phyloP scores from a whole-genome alignment of 2,888 invertebrate species.

The Herminia tarsipennalis region DNA sequence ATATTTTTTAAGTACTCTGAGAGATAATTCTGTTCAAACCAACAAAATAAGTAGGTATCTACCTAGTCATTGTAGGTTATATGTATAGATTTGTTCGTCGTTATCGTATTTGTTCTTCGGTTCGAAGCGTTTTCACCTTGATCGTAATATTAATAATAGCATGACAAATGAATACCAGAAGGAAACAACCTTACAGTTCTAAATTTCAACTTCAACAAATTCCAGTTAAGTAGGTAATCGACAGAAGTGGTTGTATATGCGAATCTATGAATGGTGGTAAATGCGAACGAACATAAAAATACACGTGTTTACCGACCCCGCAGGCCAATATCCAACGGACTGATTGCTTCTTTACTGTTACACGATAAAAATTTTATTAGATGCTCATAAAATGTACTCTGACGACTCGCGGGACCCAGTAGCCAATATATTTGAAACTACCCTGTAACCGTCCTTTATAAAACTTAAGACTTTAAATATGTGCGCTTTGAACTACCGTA shows the following conservation, averaged over 20 bases:
- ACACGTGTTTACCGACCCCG: constrained; percentile 82
- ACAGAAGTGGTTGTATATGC: constrained; percentile 49
- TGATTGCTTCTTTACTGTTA: constrained; percentile 86
- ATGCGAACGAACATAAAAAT: constrained; percentile 75
- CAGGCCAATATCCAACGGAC: constrained; percentile 82
- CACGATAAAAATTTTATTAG: constrained; percentile 85
- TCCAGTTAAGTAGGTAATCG: constrained; percentile 49
- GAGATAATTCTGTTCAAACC: too few species aligned
- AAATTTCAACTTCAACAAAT: constrained; percentile 20
- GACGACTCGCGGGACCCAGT: constrained; percentile 78
- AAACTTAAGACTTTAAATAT: constrained; percentile 61
- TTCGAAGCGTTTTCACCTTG: too few species aligned
- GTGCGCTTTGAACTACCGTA: constrained; percentile 28
- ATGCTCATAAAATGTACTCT: constrained; percentile 80
- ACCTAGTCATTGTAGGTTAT: too few species aligned
- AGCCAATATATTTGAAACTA: constrained; percentile 82
- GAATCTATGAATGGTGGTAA: constrained; percentile 67
- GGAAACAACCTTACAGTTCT: background rate
- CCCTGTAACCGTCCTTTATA: constrained; percentile 79
- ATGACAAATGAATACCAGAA: too few species aligned
- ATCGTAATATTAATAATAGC: too few species aligned
- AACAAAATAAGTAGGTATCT: too few species aligned
- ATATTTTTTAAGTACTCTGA: too few species aligned
- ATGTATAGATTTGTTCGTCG: too few species aligned
- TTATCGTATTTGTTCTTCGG: too few species aligned